Evolutionary conservation across 2,888 invertebrate genomes (phyloP).

Genomic region (Schizaphis graminum): DNA sequence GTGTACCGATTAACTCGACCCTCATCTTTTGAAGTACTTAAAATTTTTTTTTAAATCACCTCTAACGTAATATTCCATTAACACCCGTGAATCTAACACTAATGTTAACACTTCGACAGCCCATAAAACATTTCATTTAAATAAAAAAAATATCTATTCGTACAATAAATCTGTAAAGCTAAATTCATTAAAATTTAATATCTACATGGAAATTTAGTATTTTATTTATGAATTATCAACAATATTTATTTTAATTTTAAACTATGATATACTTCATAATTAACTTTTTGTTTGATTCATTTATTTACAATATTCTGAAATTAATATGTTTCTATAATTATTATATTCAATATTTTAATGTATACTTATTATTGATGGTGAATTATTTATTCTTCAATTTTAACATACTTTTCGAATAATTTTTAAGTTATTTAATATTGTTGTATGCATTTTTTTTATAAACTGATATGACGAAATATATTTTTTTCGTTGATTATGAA

Average conservation of each 20-base stretch:
- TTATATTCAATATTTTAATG: background rate
- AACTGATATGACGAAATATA: background rate
- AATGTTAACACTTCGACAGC: constrained; percentile 39
- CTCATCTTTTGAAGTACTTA: constrained; percentile 28
- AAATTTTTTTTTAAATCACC: constrained; percentile 44
- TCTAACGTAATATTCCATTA: constrained; percentile 58
- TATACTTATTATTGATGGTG: background rate
- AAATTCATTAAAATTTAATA: background rate
- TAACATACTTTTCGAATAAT: background rate
- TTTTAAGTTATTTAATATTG: background rate
- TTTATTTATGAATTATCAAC: background rate
- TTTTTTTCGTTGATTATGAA: background rate
- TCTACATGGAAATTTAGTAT: background rate
- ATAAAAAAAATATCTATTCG: background rate
- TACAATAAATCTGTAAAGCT: background rate
- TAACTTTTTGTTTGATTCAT: background rate
- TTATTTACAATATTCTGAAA: background rate
- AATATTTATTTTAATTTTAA: background rate
- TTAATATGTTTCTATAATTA: background rate
- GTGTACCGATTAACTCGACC: constrained; percentile 63
- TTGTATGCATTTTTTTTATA: background rate
- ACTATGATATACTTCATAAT: background rate
- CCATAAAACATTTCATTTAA: constrained; percentile 14
- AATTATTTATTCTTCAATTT: background rate
- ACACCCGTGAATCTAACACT: constrained; percentile 13